Evolutionary conservation across 1,140 invertebrate genomes (phyloP), one percentile per base, ranked within the genome.

Genomic region (Polypedilum pembai): DNA sequence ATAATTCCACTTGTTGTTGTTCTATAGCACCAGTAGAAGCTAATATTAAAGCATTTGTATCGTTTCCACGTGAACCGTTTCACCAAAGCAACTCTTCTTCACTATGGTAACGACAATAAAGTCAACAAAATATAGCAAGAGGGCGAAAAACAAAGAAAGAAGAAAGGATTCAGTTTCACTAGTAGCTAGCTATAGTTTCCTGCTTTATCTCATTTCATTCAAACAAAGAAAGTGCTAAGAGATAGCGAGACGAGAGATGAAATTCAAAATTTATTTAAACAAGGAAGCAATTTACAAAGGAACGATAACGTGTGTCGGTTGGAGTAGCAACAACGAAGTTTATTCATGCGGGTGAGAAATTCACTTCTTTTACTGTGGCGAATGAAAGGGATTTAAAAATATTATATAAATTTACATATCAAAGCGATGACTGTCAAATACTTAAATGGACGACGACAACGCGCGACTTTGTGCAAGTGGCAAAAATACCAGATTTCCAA

Each of bases 271-370:
- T 81, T 90, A 88, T 65, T 79, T 88, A 75, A 86, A 87, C 78
- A 88, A 89, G 78, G 87, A 90, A 78, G 86, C 89, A 66, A 87
- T 89, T 73, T 91, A 94, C 81, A 85, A 84, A 63, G 90, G 90
- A 79, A 84, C 91, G 17, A 89, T 94, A 5, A 91, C 91, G 75
- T 95, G 94, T 83, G 90, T 96, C 10, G 91, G 91, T 76, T 98
- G 96, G 96, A 94, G 89, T 80, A 92, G 89, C 77, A 89, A 93
- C 41, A 95, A 98, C 82, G 94, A 98, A 84, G 89, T 96, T 72
- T 94, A 93, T 84, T 95, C 95, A 41, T 91, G 89, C 78, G 92
- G 92, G 92, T 93, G 84, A 83, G 77, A 78, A 75, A 63, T 33
- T 74, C 69, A 5, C 8, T 65, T 73, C 3, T 65, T 24, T 41